Conservation (phyloP, 1,140 invertebrate genomes). For the Eulimnadia texana region DNA sequence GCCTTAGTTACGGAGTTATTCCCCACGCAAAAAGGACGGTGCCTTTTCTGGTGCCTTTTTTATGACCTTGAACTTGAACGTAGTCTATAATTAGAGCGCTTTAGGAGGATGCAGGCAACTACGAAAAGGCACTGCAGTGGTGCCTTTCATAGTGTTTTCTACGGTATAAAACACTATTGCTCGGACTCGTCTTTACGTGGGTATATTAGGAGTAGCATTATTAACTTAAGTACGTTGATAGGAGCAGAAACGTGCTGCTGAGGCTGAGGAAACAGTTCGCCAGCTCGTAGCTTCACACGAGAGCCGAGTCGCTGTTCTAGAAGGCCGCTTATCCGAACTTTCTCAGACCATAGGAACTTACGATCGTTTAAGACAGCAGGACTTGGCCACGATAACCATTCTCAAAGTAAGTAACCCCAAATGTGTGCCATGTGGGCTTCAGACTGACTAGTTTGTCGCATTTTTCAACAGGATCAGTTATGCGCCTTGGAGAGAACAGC, state of each 20-base stretch:
- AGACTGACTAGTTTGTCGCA: background rate
- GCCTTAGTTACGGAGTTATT: background rate
- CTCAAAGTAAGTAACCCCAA: slow-evolving; percentile 36
- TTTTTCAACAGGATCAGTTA: background rate
- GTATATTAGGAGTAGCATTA: no score
- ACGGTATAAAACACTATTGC: no score
- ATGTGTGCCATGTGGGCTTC: background rate
- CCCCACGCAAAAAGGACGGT: no score
- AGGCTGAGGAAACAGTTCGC: slow-evolving; percentile 49
- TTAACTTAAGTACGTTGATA: slow-evolving; percentile 22
- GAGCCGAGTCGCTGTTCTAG: slow-evolving; percentile 56
- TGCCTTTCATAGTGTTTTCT: no score
- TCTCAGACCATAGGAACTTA: slow-evolving; percentile 63
- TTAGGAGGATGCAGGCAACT: no score
- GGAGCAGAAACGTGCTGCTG: slow-evolving; percentile 47
- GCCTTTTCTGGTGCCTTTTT: no score
- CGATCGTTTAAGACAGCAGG: slow-evolving; percentile 51
- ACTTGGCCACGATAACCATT: slow-evolving; percentile 56
- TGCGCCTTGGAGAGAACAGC: background rate
- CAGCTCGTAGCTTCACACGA: slow-evolving; percentile 50
- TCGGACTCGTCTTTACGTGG: no score
- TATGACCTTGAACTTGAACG: no score
- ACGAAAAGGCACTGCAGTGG: no score
- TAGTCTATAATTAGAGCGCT: no score
- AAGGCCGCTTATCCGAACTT: slow-evolving; percentile 60